Base-by-base conservation (phyloP, 2,888 invertebrate species). In the Trichacis sp. region DNA sequence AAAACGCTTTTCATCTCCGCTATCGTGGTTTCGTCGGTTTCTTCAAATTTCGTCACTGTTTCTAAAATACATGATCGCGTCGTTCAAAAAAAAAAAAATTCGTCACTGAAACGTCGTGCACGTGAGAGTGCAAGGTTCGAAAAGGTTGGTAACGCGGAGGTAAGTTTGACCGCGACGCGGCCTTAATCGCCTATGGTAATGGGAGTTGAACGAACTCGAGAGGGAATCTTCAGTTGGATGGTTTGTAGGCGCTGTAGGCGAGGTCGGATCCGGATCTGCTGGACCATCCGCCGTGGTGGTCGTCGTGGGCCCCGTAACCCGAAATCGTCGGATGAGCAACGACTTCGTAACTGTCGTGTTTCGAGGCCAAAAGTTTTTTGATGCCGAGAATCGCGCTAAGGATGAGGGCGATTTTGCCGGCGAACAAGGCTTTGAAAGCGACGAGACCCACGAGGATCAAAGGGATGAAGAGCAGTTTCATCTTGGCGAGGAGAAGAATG, bases 341-440 rank as follows among this genome's bases (percentile, higher is more conserved):
- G 11, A 86, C 86, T 77, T 94, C 94, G 80, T 93, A 93, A 78
- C 91, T 92, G 62, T 88, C 89, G 63, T 89, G 87, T 81, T 93
- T 92, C 92, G 89, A 88, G 50, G 89, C 90, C 46, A 93, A 85
- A 2, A 94, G 87, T 79, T 94, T 94, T 86, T 94, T 94, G 53
- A 94, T 85, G 0, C 92, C 94, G 63, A 94, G 89, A 64, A 94
- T 88, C 61, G 89, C 90, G 51, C 93, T 90, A 68, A 94, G 89
- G 55, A 93, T 87, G 17, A 95, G 87, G 2, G 94, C 94, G 65
- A 94, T 89, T 87, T 95, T 95, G 75, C 93, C 93, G 73, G 94
- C 88, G 78, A 94, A 86, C 72, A 95, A 87, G 66, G 94, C 94
- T 88, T 95, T 94, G 88, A 94, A 89, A 40, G 94, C 93, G 45